Percentiles rank a stretch among this genome's conserved stretches.
phyloP scores from a whole-genome alignment of 2,888 invertebrate species.

The Hymenopus coronatus region DNA sequence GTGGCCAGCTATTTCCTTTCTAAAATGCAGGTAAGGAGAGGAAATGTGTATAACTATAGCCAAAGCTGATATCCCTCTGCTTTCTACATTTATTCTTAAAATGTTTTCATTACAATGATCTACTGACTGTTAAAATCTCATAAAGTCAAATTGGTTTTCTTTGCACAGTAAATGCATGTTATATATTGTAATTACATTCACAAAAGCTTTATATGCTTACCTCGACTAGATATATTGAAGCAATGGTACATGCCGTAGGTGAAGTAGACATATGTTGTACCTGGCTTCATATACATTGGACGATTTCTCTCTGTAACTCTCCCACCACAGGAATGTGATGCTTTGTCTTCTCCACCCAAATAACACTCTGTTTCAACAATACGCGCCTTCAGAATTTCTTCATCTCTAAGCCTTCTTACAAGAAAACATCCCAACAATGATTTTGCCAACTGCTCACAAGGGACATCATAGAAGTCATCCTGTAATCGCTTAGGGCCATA shows the following conservation, averaged over 20 bases:
- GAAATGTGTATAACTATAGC: too few relatives aligned
- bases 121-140: too few relatives aligned
- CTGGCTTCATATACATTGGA: slow-evolving; percentile 70
- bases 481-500: slow-evolving; percentile 16
- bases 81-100: too few relatives aligned
- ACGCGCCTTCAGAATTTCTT: slow-evolving; percentile 55
- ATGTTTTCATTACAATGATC: too few relatives aligned
- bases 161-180: too few relatives aligned
- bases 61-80: too few relatives aligned
- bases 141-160: too few relatives aligned
- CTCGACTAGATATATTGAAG: slow-evolving; percentile 67
- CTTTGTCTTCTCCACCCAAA: slow-evolving; percentile 63
- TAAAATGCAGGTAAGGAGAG: too few relatives aligned
- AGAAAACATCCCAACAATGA: slow-evolving; percentile 61
- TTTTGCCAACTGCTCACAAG: slow-evolving; percentile 54
- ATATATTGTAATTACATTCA: too few relatives aligned
- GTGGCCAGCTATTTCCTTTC: too few relatives aligned
- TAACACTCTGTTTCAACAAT: slow-evolving; percentile 76
- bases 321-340: slow-evolving; percentile 59
- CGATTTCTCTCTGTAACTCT: slow-evolving; percentile 60
- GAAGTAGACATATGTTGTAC: slow-evolving; percentile 68
- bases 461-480: slow-evolving; percentile 46
- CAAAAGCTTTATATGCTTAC: slow-evolving; percentile 41
- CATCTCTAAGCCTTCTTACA: slow-evolving; percentile 54
- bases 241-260: slow-evolving; percentile 75